Conservation (phyloP, 2,888 invertebrate species). For the Pristionchus arcanus region DNA sequence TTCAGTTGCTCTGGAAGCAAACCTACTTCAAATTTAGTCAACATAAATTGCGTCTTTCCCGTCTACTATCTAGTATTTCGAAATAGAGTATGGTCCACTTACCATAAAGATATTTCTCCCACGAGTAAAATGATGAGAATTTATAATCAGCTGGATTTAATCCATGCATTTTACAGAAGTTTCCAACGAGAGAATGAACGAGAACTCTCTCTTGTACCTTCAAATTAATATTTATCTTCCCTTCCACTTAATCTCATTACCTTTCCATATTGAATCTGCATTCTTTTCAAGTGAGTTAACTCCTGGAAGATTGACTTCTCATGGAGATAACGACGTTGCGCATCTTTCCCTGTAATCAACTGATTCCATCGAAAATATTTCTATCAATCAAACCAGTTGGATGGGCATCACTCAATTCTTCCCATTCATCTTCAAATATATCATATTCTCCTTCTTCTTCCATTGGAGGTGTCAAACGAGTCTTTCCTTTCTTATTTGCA, state of each 20-base stretch:
- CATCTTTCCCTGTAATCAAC: conserved; percentile 48
- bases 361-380: not conserved
- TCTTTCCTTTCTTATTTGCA: not conserved
- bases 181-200: conserved; percentile 76
- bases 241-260: conserved; percentile 53
- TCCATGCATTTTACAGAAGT: conserved; percentile 77
- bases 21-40: conserved; percentile 60
- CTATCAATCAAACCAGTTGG: conserved; percentile 47
- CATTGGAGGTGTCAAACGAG: conserved; percentile 30
- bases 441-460: conserved; percentile 52
- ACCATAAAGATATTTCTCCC: conserved; percentile 79
- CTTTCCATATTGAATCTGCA: conserved; percentile 90
- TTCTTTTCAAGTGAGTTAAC: conserved; percentile 91
- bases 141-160: conserved; percentile 73
- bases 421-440: conserved; percentile 60
- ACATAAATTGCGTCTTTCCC: not conserved
- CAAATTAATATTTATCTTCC: not conserved
- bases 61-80: not conserved
- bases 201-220: conserved; percentile 76
- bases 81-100: conserved; percentile 7
- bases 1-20: conserved; percentile 77
- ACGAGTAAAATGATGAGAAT: conserved; percentile 75
- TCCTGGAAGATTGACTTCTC: conserved; percentile 85
- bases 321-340: conserved; percentile 68
- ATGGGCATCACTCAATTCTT: conserved; percentile 52